Conservation (phyloP, 2,888 invertebrate genomes). For the Galerucella nymphaeae region DNA sequence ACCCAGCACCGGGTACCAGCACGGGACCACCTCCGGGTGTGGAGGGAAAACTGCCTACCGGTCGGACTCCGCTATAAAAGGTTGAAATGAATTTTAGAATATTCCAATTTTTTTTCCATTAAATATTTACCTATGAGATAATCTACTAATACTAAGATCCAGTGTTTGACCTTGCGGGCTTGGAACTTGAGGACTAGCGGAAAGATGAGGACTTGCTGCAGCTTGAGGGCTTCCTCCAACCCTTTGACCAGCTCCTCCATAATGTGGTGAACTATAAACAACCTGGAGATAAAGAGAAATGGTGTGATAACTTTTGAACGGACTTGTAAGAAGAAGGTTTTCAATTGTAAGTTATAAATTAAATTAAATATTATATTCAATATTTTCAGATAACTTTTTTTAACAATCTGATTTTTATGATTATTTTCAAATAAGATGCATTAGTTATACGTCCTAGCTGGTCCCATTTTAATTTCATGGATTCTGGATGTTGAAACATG, state of each 20-base stretch:
- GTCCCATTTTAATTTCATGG: too few relatives aligned
- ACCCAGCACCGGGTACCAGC: conserved; percentile 71
- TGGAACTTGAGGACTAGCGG: conserved; percentile 89
- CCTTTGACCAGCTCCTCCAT: conserved; percentile 72
- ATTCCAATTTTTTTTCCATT: background rate
- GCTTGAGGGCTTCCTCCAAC: conserved; percentile 85
- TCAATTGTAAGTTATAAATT: too few relatives aligned
- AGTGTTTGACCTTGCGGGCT: conserved; percentile 92
- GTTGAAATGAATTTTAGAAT: too few relatives aligned
- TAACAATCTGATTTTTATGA: too few relatives aligned
- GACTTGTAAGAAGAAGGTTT: too few relatives aligned
- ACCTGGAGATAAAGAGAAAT: conserved; percentile 67
- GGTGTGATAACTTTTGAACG: too few relatives aligned
- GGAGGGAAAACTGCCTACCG: conserved; percentile 62
- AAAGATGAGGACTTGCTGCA: conserved; percentile 84
- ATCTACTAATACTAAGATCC: conserved; percentile 88
- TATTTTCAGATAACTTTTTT: too few relatives aligned
- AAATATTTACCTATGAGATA: conserved; percentile 79
- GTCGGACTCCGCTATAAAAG: conserved; percentile 67
- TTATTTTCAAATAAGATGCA: too few relatives aligned
- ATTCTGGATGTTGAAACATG: too few relatives aligned
- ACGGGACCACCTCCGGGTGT: conserved; percentile 50
- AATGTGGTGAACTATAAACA: conserved; percentile 81
- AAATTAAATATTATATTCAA: too few relatives aligned
- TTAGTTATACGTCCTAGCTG: too few relatives aligned